phyloP scores from a whole-genome alignment of 2,888 invertebrate species.

The Itoplectis maculator region DNA sequence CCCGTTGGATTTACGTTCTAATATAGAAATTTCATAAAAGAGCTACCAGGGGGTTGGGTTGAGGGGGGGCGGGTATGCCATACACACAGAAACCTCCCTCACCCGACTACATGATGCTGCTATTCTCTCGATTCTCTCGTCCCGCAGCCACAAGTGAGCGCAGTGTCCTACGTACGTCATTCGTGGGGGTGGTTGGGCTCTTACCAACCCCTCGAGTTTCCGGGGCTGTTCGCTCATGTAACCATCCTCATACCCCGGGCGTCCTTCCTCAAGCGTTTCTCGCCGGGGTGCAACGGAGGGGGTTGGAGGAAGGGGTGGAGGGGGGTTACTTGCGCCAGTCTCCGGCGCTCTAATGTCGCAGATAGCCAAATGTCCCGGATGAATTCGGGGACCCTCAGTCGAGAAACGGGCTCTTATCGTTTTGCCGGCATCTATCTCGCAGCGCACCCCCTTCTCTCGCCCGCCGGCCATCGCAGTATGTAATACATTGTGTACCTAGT shows the following conservation, averaged over 20 bases:
- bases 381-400: conserved; percentile 68
- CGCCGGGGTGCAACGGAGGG: conserved; percentile 19
- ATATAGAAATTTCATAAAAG: conserved; percentile 74
- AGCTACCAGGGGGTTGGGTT: conserved; percentile 16
- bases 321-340: conserved; percentile 52
- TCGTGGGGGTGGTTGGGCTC: conserved; percentile 27
- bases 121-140: conserved; percentile 36
- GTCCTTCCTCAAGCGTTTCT: conserved; percentile 58
- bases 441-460: too few relatives aligned
- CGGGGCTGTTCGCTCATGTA: conserved; percentile 44
- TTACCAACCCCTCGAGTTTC: conserved; percentile 47
- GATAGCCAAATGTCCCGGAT: conserved; percentile 78
- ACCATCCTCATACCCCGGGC: conserved; percentile 45
- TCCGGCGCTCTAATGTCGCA: conserved; percentile 71
- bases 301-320: background rate
- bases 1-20: conserved; percentile 69
- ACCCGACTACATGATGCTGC: conserved; percentile 47
- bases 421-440: conserved; percentile 70
- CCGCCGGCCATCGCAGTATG: conserved; percentile 11
- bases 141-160: conserved; percentile 41
- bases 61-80: conserved; percentile 20
- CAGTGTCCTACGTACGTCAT: conserved; percentile 52
- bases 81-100: conserved; percentile 22
- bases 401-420: conserved; percentile 72
- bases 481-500: conserved; percentile 33